phyloP scores from a whole-genome alignment of 2,797 vertebrate genomes.

The Tolypeutes matacus region DNA sequence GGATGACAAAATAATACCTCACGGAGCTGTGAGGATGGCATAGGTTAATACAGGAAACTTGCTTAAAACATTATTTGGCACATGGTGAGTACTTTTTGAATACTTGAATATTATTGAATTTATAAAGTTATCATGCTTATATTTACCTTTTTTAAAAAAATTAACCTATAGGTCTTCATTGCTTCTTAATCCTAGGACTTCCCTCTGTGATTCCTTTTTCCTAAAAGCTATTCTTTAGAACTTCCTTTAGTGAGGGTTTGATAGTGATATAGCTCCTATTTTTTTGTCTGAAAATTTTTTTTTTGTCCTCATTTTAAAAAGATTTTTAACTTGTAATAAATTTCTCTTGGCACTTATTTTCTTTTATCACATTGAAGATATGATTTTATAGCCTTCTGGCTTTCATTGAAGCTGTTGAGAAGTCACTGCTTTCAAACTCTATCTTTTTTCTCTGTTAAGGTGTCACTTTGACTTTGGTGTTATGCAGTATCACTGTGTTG shows the following conservation, averaged over 20 bases:
- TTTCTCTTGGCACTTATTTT: background rate
- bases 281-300: conserved; percentile 24
- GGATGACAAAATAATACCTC: background rate
- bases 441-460: background rate
- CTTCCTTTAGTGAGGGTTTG: background rate
- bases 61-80: background rate
- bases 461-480: background rate
- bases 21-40: background rate
- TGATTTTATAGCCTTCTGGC: background rate
- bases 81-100: background rate
- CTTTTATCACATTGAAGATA: background rate
- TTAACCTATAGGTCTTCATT: background rate
- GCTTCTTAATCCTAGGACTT: background rate
- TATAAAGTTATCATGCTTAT: background rate
- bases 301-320: background rate
- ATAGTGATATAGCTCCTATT: background rate
- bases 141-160: background rate
- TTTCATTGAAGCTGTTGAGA: background rate
- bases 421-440: background rate
- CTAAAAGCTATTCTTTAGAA: background rate
- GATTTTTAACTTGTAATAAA: background rate
- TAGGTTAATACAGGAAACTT: background rate
- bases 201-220: background rate
- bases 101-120: background rate
- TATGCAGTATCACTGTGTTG: background rate